Evolutionary conservation across 2,797 vertebrate species (phyloP).

Genomic region (Tokudaia muenninki): DNA sequence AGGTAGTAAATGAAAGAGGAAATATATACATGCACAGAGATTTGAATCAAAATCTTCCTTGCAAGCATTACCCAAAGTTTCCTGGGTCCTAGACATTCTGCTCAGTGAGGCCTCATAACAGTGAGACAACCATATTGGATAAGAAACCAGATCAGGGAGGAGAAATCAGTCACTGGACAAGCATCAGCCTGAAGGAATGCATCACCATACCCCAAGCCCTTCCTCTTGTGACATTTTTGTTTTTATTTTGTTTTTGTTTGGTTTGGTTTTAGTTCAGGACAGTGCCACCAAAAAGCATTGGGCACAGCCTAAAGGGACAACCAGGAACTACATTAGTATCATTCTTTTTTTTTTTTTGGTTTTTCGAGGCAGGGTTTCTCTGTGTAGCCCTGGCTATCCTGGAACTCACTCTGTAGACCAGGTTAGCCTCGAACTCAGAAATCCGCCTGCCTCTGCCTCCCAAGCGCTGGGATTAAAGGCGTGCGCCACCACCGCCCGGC

Average conservation of each 20-base stretch:
- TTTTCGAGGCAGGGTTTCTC: no score
- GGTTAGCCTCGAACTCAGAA: no score
- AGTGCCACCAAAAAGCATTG: neutral
- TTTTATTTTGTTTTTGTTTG: neutral
- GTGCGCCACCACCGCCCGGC: no score
- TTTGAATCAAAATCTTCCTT: neutral
- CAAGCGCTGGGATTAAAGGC: no score
- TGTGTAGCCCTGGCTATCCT: no score
- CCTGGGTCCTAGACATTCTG: neutral
- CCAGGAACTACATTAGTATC: no score
- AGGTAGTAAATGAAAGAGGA: neutral
- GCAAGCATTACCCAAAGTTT: neutral
- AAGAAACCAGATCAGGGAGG: slow-evolving; percentile 63
- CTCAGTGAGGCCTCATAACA: neutral
- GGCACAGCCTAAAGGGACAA: neutral
- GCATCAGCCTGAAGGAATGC: neutral
- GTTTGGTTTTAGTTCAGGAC: neutral
- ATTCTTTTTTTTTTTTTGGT: no score
- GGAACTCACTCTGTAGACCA: no score
- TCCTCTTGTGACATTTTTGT: neutral
- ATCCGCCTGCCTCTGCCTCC: no score
- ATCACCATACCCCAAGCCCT: neutral
- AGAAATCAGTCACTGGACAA: neutral
- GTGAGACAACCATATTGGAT: neutral
- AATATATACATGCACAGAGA: fast-evolving